Base-by-base conservation (phyloP, 2,888 invertebrate species). In the Ceraclea dissimilis region DNA sequence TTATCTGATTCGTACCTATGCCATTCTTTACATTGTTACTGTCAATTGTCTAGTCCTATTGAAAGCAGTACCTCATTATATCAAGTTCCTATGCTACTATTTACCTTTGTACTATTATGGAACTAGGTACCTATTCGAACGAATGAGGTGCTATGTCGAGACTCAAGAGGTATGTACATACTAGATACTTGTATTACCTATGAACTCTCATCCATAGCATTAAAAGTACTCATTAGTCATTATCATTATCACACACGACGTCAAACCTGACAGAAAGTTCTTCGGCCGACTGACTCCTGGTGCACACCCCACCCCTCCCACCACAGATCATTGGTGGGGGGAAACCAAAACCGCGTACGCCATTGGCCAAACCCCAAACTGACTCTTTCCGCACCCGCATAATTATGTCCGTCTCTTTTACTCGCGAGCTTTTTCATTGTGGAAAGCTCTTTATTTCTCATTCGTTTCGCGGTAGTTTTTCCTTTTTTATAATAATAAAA, bases 351-450 rank as follows among this genome's bases (percentile, higher is more conserved):
- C 62, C 60, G 60, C 62, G 60, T 56, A 54, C 62, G 62, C 60
- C 60, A 60, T 62, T 60, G 61, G 61, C 61, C 59, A 61, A 61
- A 61, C 61, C 61, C 59, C 61, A 61, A 61, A 61, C 61, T 61
- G 61, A 59, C 61, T 59, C 60, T 60, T 60, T 60, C 61, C 60
- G 58, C 60, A 60, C 60, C 60, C 60, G 58, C 60, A 52, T 58
- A 51, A 21, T 49, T 39, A 51, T 48, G 48, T 20, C 53, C 47
- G 51, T 60, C 60, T 54, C 58, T 56, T 44, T 60, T 58, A 17
- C 54, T 26, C 58, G 46, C 22, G 20, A 21, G 49, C 31, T 20
- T 22, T 52, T 52, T 16, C 54, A 17, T 17, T 50, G 34, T 50
- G 47, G 49, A 49, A 52, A 49, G 22, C 17, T 47, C 51, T 19